Conservation (phyloP, 2,797 vertebrate genomes). For the Rousettus madagascariensis region DNA sequence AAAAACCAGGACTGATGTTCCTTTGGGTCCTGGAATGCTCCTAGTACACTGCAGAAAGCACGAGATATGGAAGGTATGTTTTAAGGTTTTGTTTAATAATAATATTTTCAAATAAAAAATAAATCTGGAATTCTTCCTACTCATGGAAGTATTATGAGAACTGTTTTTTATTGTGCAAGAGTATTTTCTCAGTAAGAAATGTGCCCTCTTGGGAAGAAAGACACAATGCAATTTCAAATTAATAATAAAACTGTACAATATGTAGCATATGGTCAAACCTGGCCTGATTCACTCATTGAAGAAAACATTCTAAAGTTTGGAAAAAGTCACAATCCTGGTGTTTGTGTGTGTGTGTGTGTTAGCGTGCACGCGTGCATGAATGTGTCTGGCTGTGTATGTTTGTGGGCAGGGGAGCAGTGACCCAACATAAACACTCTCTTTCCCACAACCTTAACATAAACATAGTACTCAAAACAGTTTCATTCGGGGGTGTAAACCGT, state of each 20-base stretch:
- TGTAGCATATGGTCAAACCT: constrained; percentile 56
- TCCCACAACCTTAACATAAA: constrained; percentile 72
- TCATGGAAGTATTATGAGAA: constrained; percentile 23
- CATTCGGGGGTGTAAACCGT: constrained; percentile 48
- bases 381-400: constrained; percentile 34
- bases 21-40: neutral
- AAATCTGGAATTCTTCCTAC: constrained; percentile 38
- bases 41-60: neutral
- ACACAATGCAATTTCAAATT: constrained; percentile 65
- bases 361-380: too few relatives aligned
- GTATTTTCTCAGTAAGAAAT: constrained; percentile 46
- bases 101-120: constrained; percentile 48
- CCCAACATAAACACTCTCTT: constrained; percentile 71
- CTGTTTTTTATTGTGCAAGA: constrained; percentile 45
- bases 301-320: constrained; percentile 32
- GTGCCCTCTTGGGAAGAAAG: constrained; percentile 31
- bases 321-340: neutral
- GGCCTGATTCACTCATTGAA: neutral
- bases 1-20: neutral
- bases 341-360: neutral
- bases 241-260: constrained; percentile 48
- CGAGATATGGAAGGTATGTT: neutral
- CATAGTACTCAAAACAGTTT: constrained; percentile 69
- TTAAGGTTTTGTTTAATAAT: constrained; percentile 50
- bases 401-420: constrained; percentile 30